Evolutionary conservation across 2,113 vertebrate species (phyloP), one percentile per base, ranked within the genome.

Genomic region (Garra rufa): DNA sequence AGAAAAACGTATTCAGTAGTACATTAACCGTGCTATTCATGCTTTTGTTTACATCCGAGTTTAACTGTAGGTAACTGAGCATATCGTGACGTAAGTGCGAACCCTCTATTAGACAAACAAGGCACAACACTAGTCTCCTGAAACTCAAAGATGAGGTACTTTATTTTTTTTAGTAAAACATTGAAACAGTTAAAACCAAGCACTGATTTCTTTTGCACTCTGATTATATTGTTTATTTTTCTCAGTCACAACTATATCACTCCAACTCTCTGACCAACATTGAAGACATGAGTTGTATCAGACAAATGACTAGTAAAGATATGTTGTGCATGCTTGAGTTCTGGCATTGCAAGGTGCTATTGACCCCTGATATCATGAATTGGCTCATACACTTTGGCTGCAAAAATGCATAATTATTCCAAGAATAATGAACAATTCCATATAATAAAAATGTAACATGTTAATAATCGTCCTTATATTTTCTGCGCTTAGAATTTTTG

Each of bases 121-220:
- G 6, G 41, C 38, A 43, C 38, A 79, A 41, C 30, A 11, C 15
- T 4, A 44, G n/a, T 10, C 38, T 8, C 9, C 11, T 73, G 70
- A 73, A 63, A 26, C 11, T 63, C 8, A 61, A 28, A 44, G 55
- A 77, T 59, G 44, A 26, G 9, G 52, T 43, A 26, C 38, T 79
- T 79, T 61, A 78, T 78, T 78, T 43, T 59, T 24, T 34, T 76
- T 52, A 76, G 6, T 77, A 77, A 59, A 41, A 34, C 52, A 77
- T 15, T 41, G 50, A 55, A 76, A 77, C 9, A 2, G 4, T 57
- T 57, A 24, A 77, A 79, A 77, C 13, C 34, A 78, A 26, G n/a
- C n/a, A 78, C 9, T 17, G 55, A 59, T 34, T 34, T 71, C 10
- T 63, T 61, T 44, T 41, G 6, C 57, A 43, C 19, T 24, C 38